Conservation (phyloP, 2,113 vertebrate genomes). For the Enhydra lutris region DNA sequence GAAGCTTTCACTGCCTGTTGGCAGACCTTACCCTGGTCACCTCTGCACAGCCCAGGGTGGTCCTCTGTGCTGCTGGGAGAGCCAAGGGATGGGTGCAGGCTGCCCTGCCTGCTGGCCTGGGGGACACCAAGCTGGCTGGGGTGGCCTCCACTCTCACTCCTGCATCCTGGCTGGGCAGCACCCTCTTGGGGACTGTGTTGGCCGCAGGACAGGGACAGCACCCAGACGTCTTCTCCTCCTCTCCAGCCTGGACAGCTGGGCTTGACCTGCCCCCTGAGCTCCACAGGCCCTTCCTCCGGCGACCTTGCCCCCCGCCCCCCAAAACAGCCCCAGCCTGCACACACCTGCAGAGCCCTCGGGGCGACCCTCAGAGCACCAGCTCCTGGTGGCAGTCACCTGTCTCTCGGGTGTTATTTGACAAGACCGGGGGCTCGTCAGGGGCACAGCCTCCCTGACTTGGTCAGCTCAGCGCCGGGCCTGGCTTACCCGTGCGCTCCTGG, state of each 20-base stretch:
- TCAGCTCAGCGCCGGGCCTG: accelerated
- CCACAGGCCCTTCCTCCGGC: background rate
- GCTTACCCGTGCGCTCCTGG: background rate
- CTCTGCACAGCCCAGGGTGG: conserved; percentile 49
- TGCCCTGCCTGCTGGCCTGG: background rate
- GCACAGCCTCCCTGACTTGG: background rate
- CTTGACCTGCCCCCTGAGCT: no score
- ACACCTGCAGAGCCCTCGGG: no score
- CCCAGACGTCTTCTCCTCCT: background rate
- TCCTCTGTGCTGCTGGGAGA: conserved; percentile 63
- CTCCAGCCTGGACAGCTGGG: no score
- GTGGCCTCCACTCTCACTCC: background rate
- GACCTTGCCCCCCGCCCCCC: no score
- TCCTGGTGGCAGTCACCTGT: no score
- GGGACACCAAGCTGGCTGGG: background rate
- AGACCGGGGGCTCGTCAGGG: background rate
- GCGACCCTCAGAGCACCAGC: background rate
- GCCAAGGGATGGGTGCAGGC: conserved; percentile 54
- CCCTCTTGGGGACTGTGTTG: background rate
- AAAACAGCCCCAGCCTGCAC: accelerated
- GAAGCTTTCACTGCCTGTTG: conserved; percentile 52
- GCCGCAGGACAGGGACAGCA: background rate
- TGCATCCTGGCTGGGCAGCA: background rate
- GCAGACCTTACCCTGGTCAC: conserved; percentile 66
- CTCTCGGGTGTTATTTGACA: background rate